Percentiles rank a stretch among this genome's conserved stretches.
phyloP scores from a whole-genome alignment of 2,888 invertebrate genomes.

The Clusia tigrina region DNA sequence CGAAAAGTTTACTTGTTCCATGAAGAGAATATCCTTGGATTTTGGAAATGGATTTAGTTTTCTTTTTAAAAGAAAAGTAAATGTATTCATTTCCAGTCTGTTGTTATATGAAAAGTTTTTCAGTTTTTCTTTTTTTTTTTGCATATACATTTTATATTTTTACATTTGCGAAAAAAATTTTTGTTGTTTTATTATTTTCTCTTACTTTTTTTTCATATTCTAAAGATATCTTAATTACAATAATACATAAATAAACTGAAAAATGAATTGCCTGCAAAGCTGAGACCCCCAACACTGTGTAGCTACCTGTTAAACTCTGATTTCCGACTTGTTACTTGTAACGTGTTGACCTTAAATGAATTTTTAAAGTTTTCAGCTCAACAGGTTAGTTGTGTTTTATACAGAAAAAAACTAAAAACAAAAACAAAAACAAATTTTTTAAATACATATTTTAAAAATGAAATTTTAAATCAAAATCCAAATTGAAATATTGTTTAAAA shows the following conservation, averaged over 20 bases:
- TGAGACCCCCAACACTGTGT: constrained; percentile 44
- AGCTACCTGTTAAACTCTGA: constrained; percentile 15
- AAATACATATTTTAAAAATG: background rate
- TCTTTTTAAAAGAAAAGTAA: too few species aligned
- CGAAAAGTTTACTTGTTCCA: too few species aligned
- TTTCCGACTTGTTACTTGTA: constrained; percentile 16
- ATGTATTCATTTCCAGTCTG: too few species aligned
- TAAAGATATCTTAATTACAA: constrained; percentile 26
- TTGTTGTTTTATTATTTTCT: too few species aligned
- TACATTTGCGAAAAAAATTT: constrained; percentile 20
- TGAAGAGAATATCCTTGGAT: too few species aligned
- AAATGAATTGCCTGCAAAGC: constrained; percentile 25
- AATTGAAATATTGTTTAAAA: constrained; percentile 6
- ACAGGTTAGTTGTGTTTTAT: constrained; percentile 61
- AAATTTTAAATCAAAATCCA: constrained; percentile 2
- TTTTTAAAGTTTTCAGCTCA: constrained; percentile 54
- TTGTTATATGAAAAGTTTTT: too few species aligned
- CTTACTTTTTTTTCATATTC: constrained; percentile 27
- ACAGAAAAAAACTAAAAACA: constrained; percentile 1
- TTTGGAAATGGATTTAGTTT: too few species aligned
- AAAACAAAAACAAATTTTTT: background rate
- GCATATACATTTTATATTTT: constrained; percentile 14
- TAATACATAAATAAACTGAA: constrained; percentile 21
- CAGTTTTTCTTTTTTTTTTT: background rate
- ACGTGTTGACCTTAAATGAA: constrained; percentile 36